Base-by-base conservation (phyloP, 2,797 vertebrate genomes). In the Perdix hodgsoniae region DNA sequence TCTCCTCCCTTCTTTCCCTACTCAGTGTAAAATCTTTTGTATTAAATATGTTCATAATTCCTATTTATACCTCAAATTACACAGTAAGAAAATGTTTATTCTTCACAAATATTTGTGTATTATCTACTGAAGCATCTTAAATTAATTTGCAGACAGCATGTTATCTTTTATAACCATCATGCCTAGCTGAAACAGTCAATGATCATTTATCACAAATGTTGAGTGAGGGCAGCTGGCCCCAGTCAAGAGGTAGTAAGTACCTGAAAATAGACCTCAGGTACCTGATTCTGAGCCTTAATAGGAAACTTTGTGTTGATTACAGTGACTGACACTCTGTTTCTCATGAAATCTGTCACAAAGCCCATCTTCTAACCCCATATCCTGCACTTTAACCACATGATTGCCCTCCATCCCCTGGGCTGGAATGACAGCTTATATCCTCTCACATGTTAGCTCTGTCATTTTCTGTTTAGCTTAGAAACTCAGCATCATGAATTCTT, bases 381-480 rank as follows among this genome's bases (percentile, higher is more conserved):
- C 57, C 69, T 83, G 29, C 79, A 16, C 81, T 86, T 94, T 31
- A 84, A 40, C 69, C 92, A 61, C 44, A 66, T 88, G 77, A 79
- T 79, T 66, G 60, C 31, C 19, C 59, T 93, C 59, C 11, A 31
- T 88, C 85, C 89, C 87, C 44, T 75, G 82, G 45, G 63, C 83
- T 75, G 70, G 65, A 79, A 50, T 67, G 71, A 82, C 79, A 86
- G 27, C 71, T 87, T 91, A 73, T 33, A 80, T 83, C 72, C 23
- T 63, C 59, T 80, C 90, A 85, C 42, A 37, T 70, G 45, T 85
- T 93, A 37, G 39, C 49, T 94, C 95, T 96, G 96, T 95, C 96
- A 94, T 96, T 94, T 96, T 90, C 40, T 52, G 60, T 96, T 96
- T 94, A 86, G 65, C 72, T 96, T 97, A 81, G 64, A 94, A 96